Evolutionary conservation across 2,797 vertebrate genomes (phyloP).

Genomic region (Alca torda): DNA sequence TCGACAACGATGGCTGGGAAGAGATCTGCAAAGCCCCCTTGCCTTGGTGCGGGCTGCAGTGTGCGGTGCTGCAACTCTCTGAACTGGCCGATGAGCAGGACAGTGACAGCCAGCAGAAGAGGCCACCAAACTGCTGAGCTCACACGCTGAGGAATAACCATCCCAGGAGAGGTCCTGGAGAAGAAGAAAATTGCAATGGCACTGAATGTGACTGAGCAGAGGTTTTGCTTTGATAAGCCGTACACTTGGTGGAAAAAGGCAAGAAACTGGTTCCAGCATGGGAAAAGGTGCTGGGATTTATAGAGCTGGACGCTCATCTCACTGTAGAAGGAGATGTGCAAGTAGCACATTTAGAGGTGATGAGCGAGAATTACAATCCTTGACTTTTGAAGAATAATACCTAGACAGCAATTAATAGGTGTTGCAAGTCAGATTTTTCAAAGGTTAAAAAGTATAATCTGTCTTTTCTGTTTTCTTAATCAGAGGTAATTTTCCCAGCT

Average conservation of each 20-base stretch:
- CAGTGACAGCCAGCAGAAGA: background rate
- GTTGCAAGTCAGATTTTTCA: slow-evolving; percentile 19
- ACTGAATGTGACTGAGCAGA: background rate
- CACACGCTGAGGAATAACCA: background rate
- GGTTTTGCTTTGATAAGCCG: background rate
- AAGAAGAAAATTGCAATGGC: background rate
- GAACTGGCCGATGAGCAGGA: slow-evolving; percentile 58
- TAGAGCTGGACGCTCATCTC: background rate
- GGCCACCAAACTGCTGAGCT: background rate
- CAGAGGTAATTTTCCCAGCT: slow-evolving; percentile 36
- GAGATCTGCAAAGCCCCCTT: slow-evolving; percentile 86
- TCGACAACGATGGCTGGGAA: slow-evolving; percentile 88
- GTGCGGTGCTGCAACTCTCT: slow-evolving; percentile 83
- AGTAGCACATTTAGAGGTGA: background rate
- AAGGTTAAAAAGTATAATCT: slow-evolving; percentile 22
- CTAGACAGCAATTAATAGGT: slow-evolving; percentile 8
- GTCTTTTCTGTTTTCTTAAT: slow-evolving; percentile 20
- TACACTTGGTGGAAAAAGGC: background rate
- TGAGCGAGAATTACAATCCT: background rate
- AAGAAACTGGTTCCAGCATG: background rate
- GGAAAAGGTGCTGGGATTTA: background rate
- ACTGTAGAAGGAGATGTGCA: background rate
- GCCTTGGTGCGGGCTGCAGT: slow-evolving; percentile 88
- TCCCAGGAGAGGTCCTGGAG: background rate
- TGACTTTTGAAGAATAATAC: slow-evolving; percentile 15